These are phyloP conservation scores for Eidolon helvum DNA, from an alignment of 2,113 vertebrate species.

Conservation along the genomic window DNA sequence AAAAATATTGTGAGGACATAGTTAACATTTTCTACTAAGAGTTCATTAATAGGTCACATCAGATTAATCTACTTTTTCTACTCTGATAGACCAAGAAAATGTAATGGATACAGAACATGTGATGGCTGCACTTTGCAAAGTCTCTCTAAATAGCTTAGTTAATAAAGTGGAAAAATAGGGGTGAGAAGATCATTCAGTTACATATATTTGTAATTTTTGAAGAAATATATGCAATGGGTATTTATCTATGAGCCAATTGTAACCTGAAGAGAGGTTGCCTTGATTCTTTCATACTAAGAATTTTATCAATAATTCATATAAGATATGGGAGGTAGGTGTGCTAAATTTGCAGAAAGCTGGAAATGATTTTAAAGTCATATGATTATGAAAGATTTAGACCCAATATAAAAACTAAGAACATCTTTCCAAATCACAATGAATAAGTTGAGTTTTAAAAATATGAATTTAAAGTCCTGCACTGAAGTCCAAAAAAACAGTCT, in stretches of 20 bases:
- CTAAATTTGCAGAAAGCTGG: not conserved
- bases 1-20: not conserved
- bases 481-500: not conserved
- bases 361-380: slow-evolving; percentile 21
- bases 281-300: not conserved
- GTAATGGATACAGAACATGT: not conserved
- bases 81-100: not conserved
- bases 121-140: not conserved
- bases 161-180: not conserved
- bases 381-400: slow-evolving; percentile 27
- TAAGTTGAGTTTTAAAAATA: not conserved
- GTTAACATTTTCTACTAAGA: not conserved
- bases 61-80: not conserved
- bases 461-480: slow-evolving; percentile 8
- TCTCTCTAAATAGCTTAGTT: not conserved
- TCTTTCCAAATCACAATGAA: not conserved
- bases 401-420: not conserved
- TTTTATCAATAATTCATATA: slow-evolving; percentile 1
- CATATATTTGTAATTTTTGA: not conserved
- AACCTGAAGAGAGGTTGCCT: not conserved
- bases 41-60: not conserved
- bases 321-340: not conserved
- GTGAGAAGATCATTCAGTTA: not conserved
- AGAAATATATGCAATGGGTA: not conserved
- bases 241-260: not conserved